These are phyloP conservation scores for Sphenodon punctatus DNA, from an alignment of 2,797 vertebrate genomes.

Conservation along the genomic window DNA sequence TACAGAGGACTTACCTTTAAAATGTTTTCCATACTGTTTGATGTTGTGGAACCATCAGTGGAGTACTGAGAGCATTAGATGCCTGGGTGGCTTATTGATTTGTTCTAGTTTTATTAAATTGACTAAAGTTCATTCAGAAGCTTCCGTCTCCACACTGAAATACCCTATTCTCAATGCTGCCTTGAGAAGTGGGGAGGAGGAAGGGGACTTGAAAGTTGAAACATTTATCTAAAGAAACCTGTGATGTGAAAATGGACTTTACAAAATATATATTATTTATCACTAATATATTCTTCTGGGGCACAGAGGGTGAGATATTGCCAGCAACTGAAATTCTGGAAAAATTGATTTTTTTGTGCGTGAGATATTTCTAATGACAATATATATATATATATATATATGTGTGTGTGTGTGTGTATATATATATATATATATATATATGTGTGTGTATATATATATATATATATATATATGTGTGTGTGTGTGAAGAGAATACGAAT, in stretches of 20 bases:
- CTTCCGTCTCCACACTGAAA: conserved; percentile 27
- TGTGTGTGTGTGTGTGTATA: not conserved
- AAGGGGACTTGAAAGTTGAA: conserved; percentile 32
- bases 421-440: not conserved
- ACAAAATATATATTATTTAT: conserved; percentile 42
- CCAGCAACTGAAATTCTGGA: conserved; percentile 27
- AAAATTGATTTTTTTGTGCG: conserved; percentile 12
- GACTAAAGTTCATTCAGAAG: conserved; percentile 54
- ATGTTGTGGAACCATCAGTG: conserved; percentile 59
- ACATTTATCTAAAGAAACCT: conserved; percentile 44
- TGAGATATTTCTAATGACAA: conserved; percentile 12
- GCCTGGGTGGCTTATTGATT: conserved; percentile 69
- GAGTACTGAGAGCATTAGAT: conserved; percentile 58
- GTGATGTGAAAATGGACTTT: conserved; percentile 50
- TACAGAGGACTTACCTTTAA: conserved; percentile 62
- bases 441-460: not conserved
- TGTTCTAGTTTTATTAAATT: conserved; percentile 67
- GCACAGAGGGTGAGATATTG: conserved; percentile 7
- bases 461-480: not conserved
- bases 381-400: not conserved
- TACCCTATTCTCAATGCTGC: conserved; percentile 27
- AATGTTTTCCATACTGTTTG: conserved; percentile 69
- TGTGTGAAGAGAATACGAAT: conserved; percentile 8
- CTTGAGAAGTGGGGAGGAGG: not conserved
- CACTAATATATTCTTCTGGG: not conserved